Evolutionary conservation across 30 jellyfish, hydroid and myxozoan genomes (phyloP).

Genomic region (Aurelia sp.): DNA sequence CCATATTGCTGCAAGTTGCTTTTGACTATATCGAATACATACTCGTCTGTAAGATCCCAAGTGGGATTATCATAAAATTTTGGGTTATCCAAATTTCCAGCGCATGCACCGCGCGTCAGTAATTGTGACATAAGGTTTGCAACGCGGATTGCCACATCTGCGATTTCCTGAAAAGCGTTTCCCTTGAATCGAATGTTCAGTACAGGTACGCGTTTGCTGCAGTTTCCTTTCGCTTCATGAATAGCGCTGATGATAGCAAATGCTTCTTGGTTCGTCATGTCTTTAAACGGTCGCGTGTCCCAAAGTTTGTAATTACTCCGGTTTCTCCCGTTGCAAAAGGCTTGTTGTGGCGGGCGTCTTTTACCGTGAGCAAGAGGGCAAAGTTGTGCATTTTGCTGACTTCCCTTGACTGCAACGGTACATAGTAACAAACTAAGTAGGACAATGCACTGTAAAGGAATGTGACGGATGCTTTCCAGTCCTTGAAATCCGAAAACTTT

Average conservation of each 20-base stretch:
- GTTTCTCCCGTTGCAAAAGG: slow-evolving; percentile 51
- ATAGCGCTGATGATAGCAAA: slow-evolving; percentile 40
- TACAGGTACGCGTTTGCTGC: slow-evolving; percentile 52
- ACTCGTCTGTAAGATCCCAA: slow-evolving; percentile 33
- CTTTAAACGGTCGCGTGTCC: slow-evolving; percentile 49
- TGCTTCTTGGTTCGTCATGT: slow-evolving; percentile 68
- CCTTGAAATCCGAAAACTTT: no score
- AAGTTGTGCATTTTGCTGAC: neutral
- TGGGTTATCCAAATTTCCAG: slow-evolving; percentile 32
- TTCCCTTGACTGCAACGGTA: neutral
- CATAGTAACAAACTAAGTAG: neutral
- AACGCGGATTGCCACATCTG: slow-evolving; percentile 70
- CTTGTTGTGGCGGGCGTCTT: slow-evolving; percentile 5
- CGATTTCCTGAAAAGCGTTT: slow-evolving; percentile 32
- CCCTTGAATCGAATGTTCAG: slow-evolving; percentile 68
- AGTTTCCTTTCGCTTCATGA: slow-evolving; percentile 50
- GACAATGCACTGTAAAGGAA: no score
- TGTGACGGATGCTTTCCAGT: no score
- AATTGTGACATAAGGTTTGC: slow-evolving; percentile 71
- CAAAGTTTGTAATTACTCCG: slow-evolving; percentile 38
- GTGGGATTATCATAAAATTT: slow-evolving; percentile 32
- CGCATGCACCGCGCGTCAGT: slow-evolving; percentile 74
- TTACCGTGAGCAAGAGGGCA: slow-evolving; percentile 50
- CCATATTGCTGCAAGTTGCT: slow-evolving; percentile 42
- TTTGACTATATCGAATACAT: slow-evolving; percentile 18